phyloP scores from a whole-genome alignment of 1,140 invertebrate genomes.

The Lethrus apterus region DNA sequence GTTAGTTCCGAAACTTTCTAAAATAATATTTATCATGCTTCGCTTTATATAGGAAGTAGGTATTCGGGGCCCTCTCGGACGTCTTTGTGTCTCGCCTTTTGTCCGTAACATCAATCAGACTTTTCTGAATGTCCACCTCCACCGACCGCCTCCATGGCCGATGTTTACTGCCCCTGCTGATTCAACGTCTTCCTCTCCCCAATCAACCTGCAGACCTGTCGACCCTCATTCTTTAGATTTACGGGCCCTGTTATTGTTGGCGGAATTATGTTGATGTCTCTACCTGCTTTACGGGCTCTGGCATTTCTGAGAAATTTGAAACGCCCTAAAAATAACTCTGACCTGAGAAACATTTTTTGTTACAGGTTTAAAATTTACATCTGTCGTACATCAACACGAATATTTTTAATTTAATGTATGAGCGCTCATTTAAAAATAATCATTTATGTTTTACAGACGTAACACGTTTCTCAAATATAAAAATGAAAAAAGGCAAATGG shows the following conservation, averaged over 20 bases:
- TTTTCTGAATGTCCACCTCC: conserved; percentile 8
- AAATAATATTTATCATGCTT: conserved; percentile 28
- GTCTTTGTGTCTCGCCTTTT: conserved; percentile 17
- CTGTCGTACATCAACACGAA: conserved; percentile 10
- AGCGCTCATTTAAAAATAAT: background rate
- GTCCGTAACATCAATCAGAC: conserved; percentile 13
- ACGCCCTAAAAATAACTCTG: conserved; percentile 2
- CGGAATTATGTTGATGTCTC: conserved; percentile 1
- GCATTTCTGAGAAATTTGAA: background rate
- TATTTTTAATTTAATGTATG: conserved; percentile 3
- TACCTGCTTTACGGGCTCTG: conserved; percentile 4
- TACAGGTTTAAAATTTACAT: conserved; percentile 4
- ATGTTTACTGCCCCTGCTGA: conserved; percentile 1
- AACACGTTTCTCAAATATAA: too few relatives aligned
- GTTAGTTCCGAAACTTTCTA: conserved; percentile 24
- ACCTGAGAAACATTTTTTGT: conserved; percentile 6
- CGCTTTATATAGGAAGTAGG: conserved; percentile 11
- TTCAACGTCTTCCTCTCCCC: conserved; percentile 7
- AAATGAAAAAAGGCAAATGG: too few relatives aligned
- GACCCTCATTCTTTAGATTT: conserved; percentile 9
- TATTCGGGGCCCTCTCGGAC: conserved; percentile 16
- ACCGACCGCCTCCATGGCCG: conserved; percentile 6
- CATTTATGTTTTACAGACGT: too few relatives aligned
- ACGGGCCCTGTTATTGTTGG: background rate
- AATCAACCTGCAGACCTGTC: conserved; percentile 15